phyloP scores from a whole-genome alignment of 1,140 invertebrate genomes.

The Drosophila kepulauana region DNA sequence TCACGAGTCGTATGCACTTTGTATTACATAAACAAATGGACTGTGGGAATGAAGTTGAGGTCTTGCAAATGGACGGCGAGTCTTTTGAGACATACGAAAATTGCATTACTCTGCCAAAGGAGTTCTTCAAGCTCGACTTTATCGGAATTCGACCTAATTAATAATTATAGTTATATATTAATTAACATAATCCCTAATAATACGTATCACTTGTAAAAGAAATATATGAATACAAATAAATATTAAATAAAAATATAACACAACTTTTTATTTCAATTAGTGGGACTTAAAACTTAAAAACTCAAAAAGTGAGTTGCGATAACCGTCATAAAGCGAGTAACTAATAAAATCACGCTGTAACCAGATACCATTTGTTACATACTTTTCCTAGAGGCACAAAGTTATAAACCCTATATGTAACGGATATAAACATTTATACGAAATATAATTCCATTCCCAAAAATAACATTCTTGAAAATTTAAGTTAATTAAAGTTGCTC shows the following conservation, averaged over 20 bases:
- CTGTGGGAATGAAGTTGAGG: constrained; percentile 50
- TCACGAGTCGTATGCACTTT: constrained; percentile 39
- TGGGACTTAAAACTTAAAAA: too few relatives aligned
- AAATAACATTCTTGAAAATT: not conserved
- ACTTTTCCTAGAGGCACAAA: too few relatives aligned
- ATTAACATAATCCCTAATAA: not conserved
- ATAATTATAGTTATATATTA: not conserved
- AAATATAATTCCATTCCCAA: too few relatives aligned
- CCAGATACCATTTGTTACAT: too few relatives aligned
- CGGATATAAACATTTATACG: too few relatives aligned
- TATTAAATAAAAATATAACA: too few relatives aligned
- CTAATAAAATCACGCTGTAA: not conserved
- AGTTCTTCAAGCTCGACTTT: constrained; percentile 60
- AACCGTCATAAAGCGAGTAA: not conserved
- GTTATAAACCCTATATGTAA: too few relatives aligned
- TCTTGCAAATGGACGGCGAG: constrained; percentile 46
- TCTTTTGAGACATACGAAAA: constrained; percentile 60
- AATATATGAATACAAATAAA: too few relatives aligned
- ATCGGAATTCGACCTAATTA: constrained; percentile 42
- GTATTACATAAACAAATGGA: constrained; percentile 57
- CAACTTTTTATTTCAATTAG: too few relatives aligned
- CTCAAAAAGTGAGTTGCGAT: too few relatives aligned
- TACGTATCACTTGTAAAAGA: too few relatives aligned
- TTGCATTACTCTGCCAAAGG: constrained; percentile 55
- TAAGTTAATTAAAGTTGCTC: not conserved